phyloP scores from a whole-genome alignment of 30 jellyfish, hydroid and myxozoan species.

The Clytia hemisphaerica region DNA sequence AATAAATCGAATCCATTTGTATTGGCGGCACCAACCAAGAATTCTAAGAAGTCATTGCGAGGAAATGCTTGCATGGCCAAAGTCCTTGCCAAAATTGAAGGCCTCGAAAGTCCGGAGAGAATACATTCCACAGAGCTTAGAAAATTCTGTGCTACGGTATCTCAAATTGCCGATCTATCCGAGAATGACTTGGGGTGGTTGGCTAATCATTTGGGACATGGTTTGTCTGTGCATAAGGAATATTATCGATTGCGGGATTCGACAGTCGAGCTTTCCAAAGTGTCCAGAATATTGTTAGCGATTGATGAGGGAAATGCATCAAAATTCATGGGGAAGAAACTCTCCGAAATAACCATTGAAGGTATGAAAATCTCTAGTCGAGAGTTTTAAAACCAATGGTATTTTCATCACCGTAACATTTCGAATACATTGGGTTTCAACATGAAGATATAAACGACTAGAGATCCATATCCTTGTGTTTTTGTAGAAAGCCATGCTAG shows the following conservation, averaged over 20 bases:
- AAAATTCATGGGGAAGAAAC: slow-evolving; percentile 26
- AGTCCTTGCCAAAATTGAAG: neutral
- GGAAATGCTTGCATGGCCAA: slow-evolving; percentile 40
- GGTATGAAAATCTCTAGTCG: too few relatives aligned
- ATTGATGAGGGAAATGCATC: slow-evolving; percentile 33
- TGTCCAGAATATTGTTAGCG: slow-evolving; percentile 26
- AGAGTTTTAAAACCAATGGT: too few relatives aligned
- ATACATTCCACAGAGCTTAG: slow-evolving; percentile 35
- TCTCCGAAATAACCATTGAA: slow-evolving; percentile 22
- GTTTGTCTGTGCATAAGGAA: slow-evolving; percentile 23
- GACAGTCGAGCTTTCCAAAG: slow-evolving; percentile 42
- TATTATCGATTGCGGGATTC: slow-evolving; percentile 34
- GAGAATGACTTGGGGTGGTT: slow-evolving; percentile 37
- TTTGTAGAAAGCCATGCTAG: too few relatives aligned
- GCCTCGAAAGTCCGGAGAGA: slow-evolving; percentile 13
- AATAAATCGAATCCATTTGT: slow-evolving; percentile 2
- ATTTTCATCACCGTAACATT: too few relatives aligned
- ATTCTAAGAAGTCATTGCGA: slow-evolving; percentile 21
- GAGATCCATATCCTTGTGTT: too few relatives aligned
- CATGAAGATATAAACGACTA: too few relatives aligned
- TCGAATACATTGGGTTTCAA: too few relatives aligned
- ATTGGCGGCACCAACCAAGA: slow-evolving; percentile 42
- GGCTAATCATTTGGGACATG: slow-evolving; percentile 39
- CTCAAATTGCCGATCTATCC: slow-evolving; percentile 32
- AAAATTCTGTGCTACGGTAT: slow-evolving; percentile 35